Percentiles rank a stretch among this genome's conserved stretches.
These are phyloP conservation scores for Malacosoma neustria DNA, from an alignment of 2,888 invertebrate genomes.

Conservation along the genomic window DNA sequence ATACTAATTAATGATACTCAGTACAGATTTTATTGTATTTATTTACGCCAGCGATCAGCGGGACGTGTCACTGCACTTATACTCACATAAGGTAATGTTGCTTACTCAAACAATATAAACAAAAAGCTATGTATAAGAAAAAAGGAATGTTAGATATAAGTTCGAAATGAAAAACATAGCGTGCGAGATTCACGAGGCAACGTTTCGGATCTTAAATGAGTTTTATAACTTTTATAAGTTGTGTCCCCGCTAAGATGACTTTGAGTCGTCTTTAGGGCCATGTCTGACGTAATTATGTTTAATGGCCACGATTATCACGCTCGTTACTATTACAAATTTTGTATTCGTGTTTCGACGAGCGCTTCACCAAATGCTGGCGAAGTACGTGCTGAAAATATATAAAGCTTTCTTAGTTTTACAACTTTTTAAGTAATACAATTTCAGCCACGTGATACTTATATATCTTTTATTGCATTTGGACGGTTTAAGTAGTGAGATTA, in stretches of 20 bases:
- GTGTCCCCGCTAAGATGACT: constrained; percentile 22
- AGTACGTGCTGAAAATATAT: neutral
- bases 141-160: no score
- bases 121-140: no score
- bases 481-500: neutral
- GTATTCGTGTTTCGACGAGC: constrained; percentile 21
- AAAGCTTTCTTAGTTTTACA: neutral
- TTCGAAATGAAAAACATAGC: constrained; percentile 7
- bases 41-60: no score
- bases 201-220: constrained; percentile 29
- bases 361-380: neutral
- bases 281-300: constrained; percentile 47
- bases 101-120: no score
- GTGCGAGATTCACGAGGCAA: constrained; percentile 13
- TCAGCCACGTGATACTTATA: neutral
- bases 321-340: constrained; percentile 48
- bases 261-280: constrained; percentile 30
- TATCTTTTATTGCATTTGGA: neutral
- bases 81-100: no score
- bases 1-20: no score
- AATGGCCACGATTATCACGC: constrained; percentile 49
- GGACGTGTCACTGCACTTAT: no score
- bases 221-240: constrained; percentile 49
- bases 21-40: no score
- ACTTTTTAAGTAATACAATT: neutral